Base-by-base conservation (phyloP, 2,113 vertebrate species). In the Engystomops pustulosus region DNA sequence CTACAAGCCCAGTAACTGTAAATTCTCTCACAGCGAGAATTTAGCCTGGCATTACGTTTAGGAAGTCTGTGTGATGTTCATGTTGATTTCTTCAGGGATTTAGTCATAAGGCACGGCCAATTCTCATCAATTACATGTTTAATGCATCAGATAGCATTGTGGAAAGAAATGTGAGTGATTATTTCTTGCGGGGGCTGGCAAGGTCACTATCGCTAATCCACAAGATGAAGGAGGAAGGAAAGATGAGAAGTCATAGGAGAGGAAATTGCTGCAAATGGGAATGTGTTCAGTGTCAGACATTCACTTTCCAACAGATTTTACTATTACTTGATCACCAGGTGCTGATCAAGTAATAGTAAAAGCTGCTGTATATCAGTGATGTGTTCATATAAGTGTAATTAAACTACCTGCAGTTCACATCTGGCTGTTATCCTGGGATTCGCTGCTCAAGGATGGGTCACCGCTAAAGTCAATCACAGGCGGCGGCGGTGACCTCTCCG, bases 71-170 rank as follows among this genome's bases (percentile, higher is more conserved):
- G 36, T 71, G 15, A 38, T 36, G 34, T 69, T 38, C 32, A n/a
- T 34, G 30, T 20, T 69, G 36, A 44, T 71, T 71, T 23, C 36
- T 71, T 71, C 9, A 45, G 68, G 68, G 68, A 71, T 25, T 71
- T 44, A 71, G 68, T 44, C 38, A 71, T 71, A 45, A 44, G 38
- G 20, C 68, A 71, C n/a, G n/a, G 34, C 3, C 10, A 44, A 44
- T 44, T 41, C 68, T 41, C n/a, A 41, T 71, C 68, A 71, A 41
- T 71, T 71, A 44, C 71, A 75, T 51, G 41, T 75, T 75, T 75
- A 75, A 47, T 75, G 71, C 68, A 71, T 71, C 68, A 71, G 67
- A 69, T 71, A 71, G 70, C 70, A 51, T n/a, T n/a, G n/a, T n/a
- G n/a, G n/a, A n/a, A n/a, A n/a, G n/a, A n/a, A n/a, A 30, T 49